Evolutionary conservation across 2,113 vertebrate genomes (phyloP).

Genomic region (Chascanopsetta lugubris): DNA sequence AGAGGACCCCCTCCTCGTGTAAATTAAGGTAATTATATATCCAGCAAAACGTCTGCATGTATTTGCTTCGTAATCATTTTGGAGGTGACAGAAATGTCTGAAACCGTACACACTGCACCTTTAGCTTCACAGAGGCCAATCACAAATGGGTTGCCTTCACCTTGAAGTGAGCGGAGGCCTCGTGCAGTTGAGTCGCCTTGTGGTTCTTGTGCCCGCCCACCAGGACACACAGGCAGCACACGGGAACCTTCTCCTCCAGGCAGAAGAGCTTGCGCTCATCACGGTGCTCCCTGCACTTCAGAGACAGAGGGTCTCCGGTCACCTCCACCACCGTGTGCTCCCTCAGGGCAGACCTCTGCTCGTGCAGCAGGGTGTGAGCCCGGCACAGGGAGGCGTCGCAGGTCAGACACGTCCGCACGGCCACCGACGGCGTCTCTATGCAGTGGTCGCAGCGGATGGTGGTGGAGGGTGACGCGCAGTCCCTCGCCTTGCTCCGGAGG

Average conservation of each 20-base stretch:
- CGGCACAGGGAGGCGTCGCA: slow-evolving; percentile 78
- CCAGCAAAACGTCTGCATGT: no score
- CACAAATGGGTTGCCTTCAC: slow-evolving; percentile 52
- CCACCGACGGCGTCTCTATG: slow-evolving; percentile 71
- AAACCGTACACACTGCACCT: no score
- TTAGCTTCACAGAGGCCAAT: no score
- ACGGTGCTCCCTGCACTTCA: slow-evolving; percentile 79
- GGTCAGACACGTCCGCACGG: slow-evolving; percentile 77
- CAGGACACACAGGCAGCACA: slow-evolving; percentile 78
- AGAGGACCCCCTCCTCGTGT: no score
- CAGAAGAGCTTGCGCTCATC: slow-evolving; percentile 81
- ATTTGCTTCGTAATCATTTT: no score
- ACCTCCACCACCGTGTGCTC: slow-evolving; percentile 77
- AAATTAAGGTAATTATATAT: no score
- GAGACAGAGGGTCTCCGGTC: slow-evolving; percentile 69
- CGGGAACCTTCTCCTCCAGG: slow-evolving; percentile 67
- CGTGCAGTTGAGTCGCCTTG: slow-evolving; percentile 64
- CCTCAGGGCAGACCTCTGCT: slow-evolving; percentile 71
- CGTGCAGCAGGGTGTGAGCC: slow-evolving; percentile 74
- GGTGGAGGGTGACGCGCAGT: slow-evolving; percentile 23
- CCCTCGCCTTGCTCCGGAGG: slow-evolving; percentile 68
- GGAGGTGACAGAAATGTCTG: no score
- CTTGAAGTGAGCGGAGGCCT: slow-evolving; percentile 74
- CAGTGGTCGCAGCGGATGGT: slow-evolving; percentile 77
- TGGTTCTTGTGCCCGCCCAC: slow-evolving; percentile 77